phyloP scores from a whole-genome alignment of 2,888 invertebrate genomes.

The Phyto melanocephala region DNA sequence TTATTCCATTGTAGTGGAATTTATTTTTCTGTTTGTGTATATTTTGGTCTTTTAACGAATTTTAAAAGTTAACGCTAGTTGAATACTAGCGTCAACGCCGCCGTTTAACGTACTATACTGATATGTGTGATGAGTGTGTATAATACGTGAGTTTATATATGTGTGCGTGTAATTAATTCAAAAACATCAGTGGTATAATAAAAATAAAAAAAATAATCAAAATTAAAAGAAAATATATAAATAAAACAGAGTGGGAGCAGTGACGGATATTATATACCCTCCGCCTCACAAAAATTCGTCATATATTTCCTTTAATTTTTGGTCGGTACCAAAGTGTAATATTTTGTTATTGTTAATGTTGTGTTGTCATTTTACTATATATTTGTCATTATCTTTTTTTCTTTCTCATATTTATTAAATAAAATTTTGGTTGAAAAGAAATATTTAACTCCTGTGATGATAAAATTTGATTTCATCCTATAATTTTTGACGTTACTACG shows the following conservation, averaged over 20 bases:
- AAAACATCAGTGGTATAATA: slow-evolving; percentile 49
- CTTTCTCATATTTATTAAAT: neutral
- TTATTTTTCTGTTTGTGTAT: slow-evolving; percentile 38
- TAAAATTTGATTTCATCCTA: neutral
- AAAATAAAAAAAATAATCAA: slow-evolving; percentile 50
- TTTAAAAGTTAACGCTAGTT: slow-evolving; percentile 34
- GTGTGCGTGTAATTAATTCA: slow-evolving; percentile 54
- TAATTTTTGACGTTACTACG: neutral
- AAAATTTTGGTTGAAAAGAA: neutral
- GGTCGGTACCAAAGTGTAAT: neutral
- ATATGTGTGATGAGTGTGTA: slow-evolving; percentile 7
- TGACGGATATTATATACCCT: slow-evolving; percentile 9
- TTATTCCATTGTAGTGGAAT: slow-evolving; percentile 44
- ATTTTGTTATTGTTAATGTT: slow-evolving; percentile 12
- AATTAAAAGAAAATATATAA: slow-evolving; percentile 32
- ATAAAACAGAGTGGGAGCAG: slow-evolving; percentile 45
- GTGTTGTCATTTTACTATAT: slow-evolving; percentile 32
- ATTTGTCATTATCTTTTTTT: neutral
- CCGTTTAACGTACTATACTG: slow-evolving; percentile 9
- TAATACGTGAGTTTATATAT: neutral
- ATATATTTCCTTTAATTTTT: slow-evolving; percentile 6
- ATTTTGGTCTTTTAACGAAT: slow-evolving; percentile 34
- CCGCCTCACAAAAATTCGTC: neutral
- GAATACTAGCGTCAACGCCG: slow-evolving; percentile 18
- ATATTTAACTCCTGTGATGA: neutral